Percentiles rank a stretch among this genome's conserved stretches.
These are phyloP conservation scores for Dynastes grantii DNA, from an alignment of 2,888 invertebrate species.

Conservation along the genomic window DNA sequence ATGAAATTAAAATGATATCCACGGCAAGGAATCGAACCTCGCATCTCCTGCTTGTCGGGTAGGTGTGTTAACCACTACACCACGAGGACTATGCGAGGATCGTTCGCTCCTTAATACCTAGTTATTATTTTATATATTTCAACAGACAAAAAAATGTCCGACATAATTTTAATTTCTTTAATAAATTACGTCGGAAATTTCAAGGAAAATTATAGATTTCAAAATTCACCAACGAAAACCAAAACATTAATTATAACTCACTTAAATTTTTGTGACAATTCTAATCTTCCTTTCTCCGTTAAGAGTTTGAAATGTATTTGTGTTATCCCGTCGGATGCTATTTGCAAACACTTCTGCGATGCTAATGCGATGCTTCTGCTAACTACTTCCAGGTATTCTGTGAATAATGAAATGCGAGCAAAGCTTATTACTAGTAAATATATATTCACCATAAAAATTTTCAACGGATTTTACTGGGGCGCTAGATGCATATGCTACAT, in stretches of 20 bases:
- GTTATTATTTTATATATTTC: too few relatives aligned
- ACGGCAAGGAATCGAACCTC: too few relatives aligned
- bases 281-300: conserved; percentile 62
- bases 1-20: too few relatives aligned
- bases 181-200: too few relatives aligned
- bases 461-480: conserved; percentile 57
- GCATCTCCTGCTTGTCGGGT: too few relatives aligned
- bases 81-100: too few relatives aligned
- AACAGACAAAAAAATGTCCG: too few relatives aligned
- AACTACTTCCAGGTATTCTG: conserved; percentile 75
- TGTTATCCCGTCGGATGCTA: conserved; percentile 68
- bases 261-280: conserved; percentile 63
- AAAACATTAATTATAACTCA: not conserved
- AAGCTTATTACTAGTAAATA: not conserved
- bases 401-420: conserved; percentile 47
- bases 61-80: too few relatives aligned
- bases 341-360: conserved; percentile 66
- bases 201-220: too few relatives aligned
- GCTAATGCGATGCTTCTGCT: conserved; percentile 66
- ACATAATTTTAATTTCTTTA: too few relatives aligned
- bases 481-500: conserved; percentile 57
- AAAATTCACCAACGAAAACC: too few relatives aligned
- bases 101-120: too few relatives aligned
- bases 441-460: conserved; percentile 55
- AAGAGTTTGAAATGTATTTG: conserved; percentile 64